Conservation (phyloP, 2,113 vertebrate species). For the Elachura formosa region DNA sequence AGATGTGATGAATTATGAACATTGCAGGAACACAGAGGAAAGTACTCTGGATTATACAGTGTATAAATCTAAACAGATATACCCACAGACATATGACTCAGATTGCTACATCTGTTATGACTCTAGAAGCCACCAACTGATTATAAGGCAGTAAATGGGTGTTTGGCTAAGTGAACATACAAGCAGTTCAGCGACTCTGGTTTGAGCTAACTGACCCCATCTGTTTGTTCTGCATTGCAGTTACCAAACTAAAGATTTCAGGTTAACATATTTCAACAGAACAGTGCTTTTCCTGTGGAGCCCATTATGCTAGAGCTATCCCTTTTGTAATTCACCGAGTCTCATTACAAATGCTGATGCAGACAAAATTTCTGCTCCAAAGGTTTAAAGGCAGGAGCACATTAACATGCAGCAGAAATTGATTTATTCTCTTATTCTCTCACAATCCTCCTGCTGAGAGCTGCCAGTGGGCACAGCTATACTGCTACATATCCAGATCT, state of each 20-base stretch:
- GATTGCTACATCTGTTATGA: not conserved
- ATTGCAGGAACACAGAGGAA: not conserved
- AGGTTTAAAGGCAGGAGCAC: not conserved
- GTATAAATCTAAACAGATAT: not conserved
- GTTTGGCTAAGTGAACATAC: not conserved
- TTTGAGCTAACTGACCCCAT: not conserved
- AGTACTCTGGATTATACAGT: not conserved
- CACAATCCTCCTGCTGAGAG: not conserved
- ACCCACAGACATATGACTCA: accelerated
- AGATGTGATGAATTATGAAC: not conserved
- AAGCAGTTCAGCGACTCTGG: not conserved
- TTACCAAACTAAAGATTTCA: not conserved
- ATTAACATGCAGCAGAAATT: not conserved
- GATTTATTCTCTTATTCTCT: not conserved
- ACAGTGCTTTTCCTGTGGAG: not conserved
- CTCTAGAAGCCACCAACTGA: not conserved
- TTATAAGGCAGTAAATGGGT: not conserved
- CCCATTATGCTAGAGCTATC: not conserved
- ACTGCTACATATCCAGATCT: not conserved
- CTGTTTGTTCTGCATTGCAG: not conserved
- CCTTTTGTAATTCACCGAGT: not conserved
- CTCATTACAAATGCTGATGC: not conserved
- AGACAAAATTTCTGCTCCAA: not conserved
- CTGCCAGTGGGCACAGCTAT: not conserved
- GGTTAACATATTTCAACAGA: not conserved